Evolutionary conservation across 2,888 invertebrate species (phyloP).

Genomic region (Odontocolon sp.): DNA sequence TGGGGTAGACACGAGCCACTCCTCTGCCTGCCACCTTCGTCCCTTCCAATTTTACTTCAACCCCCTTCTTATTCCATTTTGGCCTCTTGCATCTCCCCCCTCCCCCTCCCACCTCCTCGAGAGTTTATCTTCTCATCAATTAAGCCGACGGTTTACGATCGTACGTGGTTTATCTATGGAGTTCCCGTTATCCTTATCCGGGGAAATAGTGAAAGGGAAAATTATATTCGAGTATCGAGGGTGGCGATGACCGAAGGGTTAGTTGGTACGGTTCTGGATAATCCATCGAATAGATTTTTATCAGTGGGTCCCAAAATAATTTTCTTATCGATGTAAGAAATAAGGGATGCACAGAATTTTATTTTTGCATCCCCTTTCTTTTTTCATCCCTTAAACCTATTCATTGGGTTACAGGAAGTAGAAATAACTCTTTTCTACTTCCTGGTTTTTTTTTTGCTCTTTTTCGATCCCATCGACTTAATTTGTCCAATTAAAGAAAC

Average conservation of each 20-base stretch:
- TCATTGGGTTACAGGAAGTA: too few relatives aligned
- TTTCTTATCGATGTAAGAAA: neutral
- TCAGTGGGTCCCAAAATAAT: constrained; percentile 7
- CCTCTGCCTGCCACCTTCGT: neutral
- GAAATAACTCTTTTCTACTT: neutral
- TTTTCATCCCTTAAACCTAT: constrained; percentile 1
- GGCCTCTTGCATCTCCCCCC: neutral
- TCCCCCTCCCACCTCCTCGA: neutral
- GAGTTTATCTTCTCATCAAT: constrained; percentile 21
- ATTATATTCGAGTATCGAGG: neutral
- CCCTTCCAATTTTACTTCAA: too few relatives aligned
- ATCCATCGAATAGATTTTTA: constrained; percentile 26
- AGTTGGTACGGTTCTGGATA: constrained; percentile 11
- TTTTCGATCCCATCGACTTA: constrained; percentile 48
- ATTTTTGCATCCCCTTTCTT: neutral
- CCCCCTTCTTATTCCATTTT: neutral
- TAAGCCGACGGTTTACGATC: constrained; percentile 22
- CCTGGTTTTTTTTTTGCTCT: neutral
- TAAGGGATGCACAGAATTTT: neutral
- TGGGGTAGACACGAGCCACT: constrained; percentile 4
- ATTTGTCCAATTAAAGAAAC: constrained; percentile 55
- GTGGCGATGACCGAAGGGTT: neutral
- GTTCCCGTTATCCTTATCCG: constrained; percentile 20
- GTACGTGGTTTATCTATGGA: constrained; percentile 21
- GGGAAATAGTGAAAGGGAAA: neutral